phyloP scores from a whole-genome alignment of 2,113 vertebrate genomes.

The Hippoglossus stenolepis region DNA sequence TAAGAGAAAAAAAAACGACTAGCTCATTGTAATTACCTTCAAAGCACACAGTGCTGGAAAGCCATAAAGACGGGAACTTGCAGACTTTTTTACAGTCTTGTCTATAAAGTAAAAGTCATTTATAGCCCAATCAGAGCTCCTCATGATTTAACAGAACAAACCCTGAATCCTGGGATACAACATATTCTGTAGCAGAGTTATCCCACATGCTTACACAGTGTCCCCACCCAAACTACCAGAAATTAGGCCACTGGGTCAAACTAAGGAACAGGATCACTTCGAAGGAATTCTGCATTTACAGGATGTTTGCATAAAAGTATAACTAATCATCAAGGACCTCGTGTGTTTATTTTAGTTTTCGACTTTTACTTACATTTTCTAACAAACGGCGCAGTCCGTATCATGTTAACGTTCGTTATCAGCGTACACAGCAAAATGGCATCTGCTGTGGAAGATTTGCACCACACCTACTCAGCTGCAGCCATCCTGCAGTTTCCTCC shows the following conservation, averaged over 20 bases:
- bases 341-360: background rate
- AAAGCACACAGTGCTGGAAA: background rate
- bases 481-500: slow-evolving; percentile 27
- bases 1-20: background rate
- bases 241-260: slow-evolving; percentile 32
- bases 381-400: background rate
- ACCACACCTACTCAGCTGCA: background rate
- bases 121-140: slow-evolving; percentile 3
- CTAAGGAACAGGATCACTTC: background rate
- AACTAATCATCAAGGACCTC: no score
- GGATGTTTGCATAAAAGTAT: background rate
- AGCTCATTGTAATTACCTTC: slow-evolving; percentile 5
- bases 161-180: slow-evolving; percentile 11
- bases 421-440: background rate
- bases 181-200: slow-evolving; percentile 4
- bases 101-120: slow-evolving; percentile 5
- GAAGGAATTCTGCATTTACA: background rate
- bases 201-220: slow-evolving; percentile 33
- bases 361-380: background rate
- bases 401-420: background rate
- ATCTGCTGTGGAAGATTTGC: background rate
- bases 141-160: background rate
- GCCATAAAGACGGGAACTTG: slow-evolving; percentile 19
- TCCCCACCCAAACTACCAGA: slow-evolving; percentile 58
- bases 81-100: background rate